Percentiles rank a stretch among this genome's conserved stretches.
Evolutionary conservation across 2,888 invertebrate species (phyloP).

Genomic region (Lissonota sp.): DNA sequence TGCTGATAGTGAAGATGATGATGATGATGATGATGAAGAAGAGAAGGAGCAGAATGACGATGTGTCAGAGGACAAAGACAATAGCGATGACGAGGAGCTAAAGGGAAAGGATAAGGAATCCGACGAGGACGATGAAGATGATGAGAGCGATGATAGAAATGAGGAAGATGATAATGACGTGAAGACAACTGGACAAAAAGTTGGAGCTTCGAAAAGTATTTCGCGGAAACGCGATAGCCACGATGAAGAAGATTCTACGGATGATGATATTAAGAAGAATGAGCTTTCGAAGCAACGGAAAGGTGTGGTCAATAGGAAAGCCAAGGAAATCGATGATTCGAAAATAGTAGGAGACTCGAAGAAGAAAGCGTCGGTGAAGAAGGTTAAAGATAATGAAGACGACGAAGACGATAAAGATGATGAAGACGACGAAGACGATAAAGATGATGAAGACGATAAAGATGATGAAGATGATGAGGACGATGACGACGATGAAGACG

Average conservation of each 20-base stretch:
- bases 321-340: not conserved
- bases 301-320: constrained; percentile 13
- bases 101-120: constrained; percentile 40
- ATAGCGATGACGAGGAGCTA: constrained; percentile 15
- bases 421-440: constrained; percentile 23
- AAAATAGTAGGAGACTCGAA: not conserved
- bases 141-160: constrained; percentile 56
- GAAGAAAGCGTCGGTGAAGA: constrained; percentile 21
- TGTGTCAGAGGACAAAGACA: constrained; percentile 21
- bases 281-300: constrained; percentile 10
- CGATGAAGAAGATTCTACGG: constrained; percentile 4
- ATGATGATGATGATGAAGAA: constrained; percentile 69
- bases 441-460: constrained; percentile 34
- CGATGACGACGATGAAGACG: constrained; percentile 62
- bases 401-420: constrained; percentile 13
- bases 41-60: constrained; percentile 62
- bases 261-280: constrained; percentile 24
- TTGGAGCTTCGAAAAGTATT: constrained; percentile 27
- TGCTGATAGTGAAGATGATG: constrained; percentile 74
- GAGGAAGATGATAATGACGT: constrained; percentile 21
- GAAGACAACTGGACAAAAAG: constrained; percentile 4
- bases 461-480: constrained; percentile 59
- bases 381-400: constrained; percentile 20
- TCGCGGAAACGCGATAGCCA: constrained; percentile 15
- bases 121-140: constrained; percentile 50